Base-by-base conservation (phyloP, 1,140 invertebrate genomes). In the Heliconius melpomene region DNA sequence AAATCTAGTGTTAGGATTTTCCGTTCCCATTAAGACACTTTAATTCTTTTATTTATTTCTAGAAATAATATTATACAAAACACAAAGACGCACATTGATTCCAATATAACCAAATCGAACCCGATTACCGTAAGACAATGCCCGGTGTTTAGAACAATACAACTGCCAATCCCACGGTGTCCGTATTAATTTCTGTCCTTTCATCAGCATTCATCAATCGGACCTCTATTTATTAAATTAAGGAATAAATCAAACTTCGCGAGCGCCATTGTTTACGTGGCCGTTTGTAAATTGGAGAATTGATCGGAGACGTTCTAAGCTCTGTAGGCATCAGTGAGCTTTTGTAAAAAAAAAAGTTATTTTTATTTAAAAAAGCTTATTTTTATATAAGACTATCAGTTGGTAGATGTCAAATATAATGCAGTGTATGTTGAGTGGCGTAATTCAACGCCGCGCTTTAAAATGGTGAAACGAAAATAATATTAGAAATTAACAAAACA, bases 171-270 rank as follows among this genome's bases (percentile, higher is more conserved):
- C 83, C 74, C 74, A 80, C 75, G 75, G 75, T 77, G 81, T 76
- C 81, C 77, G 83, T 82, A 85, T 85, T 88, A 87, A 85, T 88
- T 86, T 81, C 80, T 79, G 79, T 81, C 85, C 85, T 84, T 86
- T 83, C 81, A 86, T 84, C 80, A 79, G 74, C 57, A 79, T 84
- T 84, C 81, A 83, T 86, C 79, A 87, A 85, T 88, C 83, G 77
- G 77, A 72, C 80, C 77, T 80, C 80, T 82, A 83, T 86, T 85
- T 86, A 86, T 85, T 86, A 86, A 85, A 86, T 84, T 82, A 71
- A 76, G 79, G 80, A 73, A 83, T 82, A 82, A 83, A 78, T 79
- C 80, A 79, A 84, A 82, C 79, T 86, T 82, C 80, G 79, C 50
- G 75, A 38, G 82, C 81, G 78, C 79, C 73, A 77, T 80, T 80